Base-by-base conservation (phyloP, 2,113 vertebrate genomes). In the Strix aluco region DNA sequence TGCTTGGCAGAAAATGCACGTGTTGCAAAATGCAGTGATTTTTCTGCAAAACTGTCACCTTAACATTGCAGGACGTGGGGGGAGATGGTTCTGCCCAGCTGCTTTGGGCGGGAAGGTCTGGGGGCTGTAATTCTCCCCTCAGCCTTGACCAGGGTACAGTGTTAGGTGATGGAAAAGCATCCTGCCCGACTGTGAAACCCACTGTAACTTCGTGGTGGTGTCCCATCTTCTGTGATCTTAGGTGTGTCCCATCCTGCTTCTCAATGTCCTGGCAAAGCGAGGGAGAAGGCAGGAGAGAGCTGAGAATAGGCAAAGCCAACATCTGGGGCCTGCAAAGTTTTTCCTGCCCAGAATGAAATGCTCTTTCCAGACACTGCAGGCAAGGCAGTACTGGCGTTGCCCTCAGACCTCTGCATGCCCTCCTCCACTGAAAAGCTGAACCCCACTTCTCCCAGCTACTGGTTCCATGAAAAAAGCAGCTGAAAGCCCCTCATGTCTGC, bases 1-100 rank as follows among this genome's bases (percentile, higher is more conserved):
- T 0, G 10, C 73, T 29, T 2, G 3, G 40, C 65, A 2, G 23
- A 61, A 66, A 25, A 1, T 1, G 11, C 58, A 13, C 4, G 2
- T 2, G 54, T 5, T 51, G 83, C 66, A 46, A 32, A 62, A 40
- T 2, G 16, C 67, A 17, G 38, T 20, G n/a, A 54, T 75, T 71
- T 71, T 67, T 20, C 26, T 51, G 49, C 55, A 61, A 10, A 75
- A 15, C 4, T 25, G 29, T n/a, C 38, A 22, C 40, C 46, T 22
- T 17, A 6, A 1, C 2, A 3, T 11, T 20, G 77, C 17, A 18
- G 92, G 88, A 40, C 2, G 0, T 6, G 10, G 13, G 7, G 52
- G 27, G 34, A 46, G 46, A 30, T 0, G 11, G 36, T 74, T 52
- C 27, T 83, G 49, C 49, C 25, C 3, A 3, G 21, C n/a, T 77